Evolutionary conservation across 2,797 vertebrate genomes (phyloP), one percentile per base, ranked within the genome.

Genomic region (Peromyscus attwateri): DNA sequence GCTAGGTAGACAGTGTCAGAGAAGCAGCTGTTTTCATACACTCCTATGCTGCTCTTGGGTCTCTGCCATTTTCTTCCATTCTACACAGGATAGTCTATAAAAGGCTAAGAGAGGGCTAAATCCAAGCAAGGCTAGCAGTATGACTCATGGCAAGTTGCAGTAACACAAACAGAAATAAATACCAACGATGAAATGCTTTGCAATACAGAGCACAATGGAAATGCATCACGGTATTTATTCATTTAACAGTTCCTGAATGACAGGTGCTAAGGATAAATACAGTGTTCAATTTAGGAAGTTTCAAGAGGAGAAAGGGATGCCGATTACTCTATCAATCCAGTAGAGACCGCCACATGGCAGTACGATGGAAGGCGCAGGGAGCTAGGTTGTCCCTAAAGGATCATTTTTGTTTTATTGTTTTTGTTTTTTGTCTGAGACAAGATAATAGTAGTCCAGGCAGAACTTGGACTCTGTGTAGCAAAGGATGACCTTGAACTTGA

Each of bases 31-130:
- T 96, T 96, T 97, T 89, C 96, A 92, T 75, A 55, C 16, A 82
- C 19, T 70, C 73, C 57, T 87, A 7, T 83, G 95, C 82, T 80
- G 34, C 34, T 94, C 55, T 95, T 95, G 89, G 88, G 73, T 27
- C 82, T 23, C 66, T 1, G 82, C 85, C 88, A 89, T 82, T 90
- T 95, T 92, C 84, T 89, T 8, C 40, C 92, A 40, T 91, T 94
- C 68, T 97, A 82, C 89, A 92, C 46, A 52, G 95, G 66, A 94
- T 87, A 60, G 60, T 96, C 97, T 97, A 95, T 97, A 97, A 97
- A 97, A 97, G 97, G 79, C 94, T 87, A 80, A 93, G 31, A 27
- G 94, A 96, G 88, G 85, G 84, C 95, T 97, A 97, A 92, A 85
- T 94, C 85, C 92, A 81, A 92, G 96, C 83, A 94, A 94, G 85